A percentile compares a stretch with the other conserved stretches of the same genome.
Evolutionary conservation across 2,888 invertebrate genomes (phyloP).

Genomic region (Drosophila prostipennis): DNA sequence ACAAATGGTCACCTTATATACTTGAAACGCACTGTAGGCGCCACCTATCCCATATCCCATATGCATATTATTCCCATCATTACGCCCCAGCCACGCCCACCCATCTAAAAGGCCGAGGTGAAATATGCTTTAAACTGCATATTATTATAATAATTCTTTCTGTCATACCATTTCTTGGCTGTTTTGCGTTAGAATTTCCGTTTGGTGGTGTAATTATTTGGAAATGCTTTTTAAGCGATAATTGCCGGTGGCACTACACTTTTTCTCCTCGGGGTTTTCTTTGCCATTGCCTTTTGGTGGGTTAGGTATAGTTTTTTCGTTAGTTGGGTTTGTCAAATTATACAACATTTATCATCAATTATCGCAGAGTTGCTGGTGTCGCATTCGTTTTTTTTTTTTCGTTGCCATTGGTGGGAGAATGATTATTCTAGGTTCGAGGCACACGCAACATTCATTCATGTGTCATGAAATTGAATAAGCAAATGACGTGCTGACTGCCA

Average conservation of each 20-base stretch:
- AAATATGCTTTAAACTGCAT: constrained; percentile 60
- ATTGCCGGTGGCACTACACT: constrained; percentile 67
- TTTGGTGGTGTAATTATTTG: constrained; percentile 70
- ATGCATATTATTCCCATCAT: constrained; percentile 45
- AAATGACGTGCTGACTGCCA: constrained; percentile 83
- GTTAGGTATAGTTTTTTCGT: constrained; percentile 39
- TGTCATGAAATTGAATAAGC: constrained; percentile 79
- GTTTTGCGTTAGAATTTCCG: constrained; percentile 47
- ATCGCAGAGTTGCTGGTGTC: constrained; percentile 69
- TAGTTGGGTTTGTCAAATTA: constrained; percentile 80
- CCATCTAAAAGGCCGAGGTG: constrained; percentile 16
- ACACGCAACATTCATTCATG: constrained; percentile 72
- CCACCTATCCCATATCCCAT: constrained; percentile 9
- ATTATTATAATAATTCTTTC: constrained; percentile 38
- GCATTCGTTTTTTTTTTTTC: constrained; percentile 14
- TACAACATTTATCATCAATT: constrained; percentile 83
- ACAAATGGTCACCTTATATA: not conserved
- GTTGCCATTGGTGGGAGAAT: constrained; percentile 57
- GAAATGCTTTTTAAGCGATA: constrained; percentile 78
- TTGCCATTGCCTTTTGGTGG: constrained; percentile 4
- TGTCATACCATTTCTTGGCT: constrained; percentile 25
- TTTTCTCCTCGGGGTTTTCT: constrained; percentile 6
- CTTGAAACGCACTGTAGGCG: constrained; percentile 15
- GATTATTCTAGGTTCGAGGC: constrained; percentile 63
- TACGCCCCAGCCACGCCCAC: constrained; percentile 30